phyloP scores from a whole-genome alignment of 2,797 vertebrate species.

The Eutrigla gurnardus region DNA sequence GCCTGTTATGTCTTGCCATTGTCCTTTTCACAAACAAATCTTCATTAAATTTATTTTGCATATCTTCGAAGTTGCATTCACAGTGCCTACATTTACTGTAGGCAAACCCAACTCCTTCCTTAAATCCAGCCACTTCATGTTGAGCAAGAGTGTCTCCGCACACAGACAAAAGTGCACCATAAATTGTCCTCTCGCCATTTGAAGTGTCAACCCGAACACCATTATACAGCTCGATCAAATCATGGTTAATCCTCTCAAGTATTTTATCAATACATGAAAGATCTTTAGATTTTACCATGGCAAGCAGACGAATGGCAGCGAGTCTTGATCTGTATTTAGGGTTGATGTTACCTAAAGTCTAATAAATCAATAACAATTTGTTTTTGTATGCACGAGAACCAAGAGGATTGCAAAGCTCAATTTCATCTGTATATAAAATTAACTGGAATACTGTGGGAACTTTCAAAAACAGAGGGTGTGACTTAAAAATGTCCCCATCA shows the following conservation, averaged over 20 bases:
- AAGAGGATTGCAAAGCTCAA: constrained; percentile 52
- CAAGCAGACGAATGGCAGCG: no score
- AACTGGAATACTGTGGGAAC: constrained; percentile 43
- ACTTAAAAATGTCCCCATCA: constrained; percentile 25
- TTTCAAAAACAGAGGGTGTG: constrained; percentile 51
- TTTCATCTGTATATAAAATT: constrained; percentile 48
- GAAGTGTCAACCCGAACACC: constrained; percentile 16
- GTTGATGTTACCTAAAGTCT: constrained; percentile 55
- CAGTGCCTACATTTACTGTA: no score
- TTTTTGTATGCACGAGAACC: constrained; percentile 47
- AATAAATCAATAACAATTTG: constrained; percentile 54
- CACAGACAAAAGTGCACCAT: no score
- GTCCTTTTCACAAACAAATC: no score
- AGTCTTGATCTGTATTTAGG: no score
- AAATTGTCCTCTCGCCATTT: no score
- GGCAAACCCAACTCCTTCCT: no score
- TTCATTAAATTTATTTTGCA: no score
- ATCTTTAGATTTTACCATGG: constrained; percentile 60
- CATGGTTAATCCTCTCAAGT: constrained; percentile 43
- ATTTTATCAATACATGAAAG: constrained; percentile 36
- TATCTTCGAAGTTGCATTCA: no score
- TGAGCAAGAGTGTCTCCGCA: no score
- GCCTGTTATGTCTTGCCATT: no score
- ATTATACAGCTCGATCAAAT: constrained; percentile 31
- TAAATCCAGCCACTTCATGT: no score